These are phyloP conservation scores for Agrochola circellaris DNA, from an alignment of 2,888 invertebrate species.

Conservation along the genomic window DNA sequence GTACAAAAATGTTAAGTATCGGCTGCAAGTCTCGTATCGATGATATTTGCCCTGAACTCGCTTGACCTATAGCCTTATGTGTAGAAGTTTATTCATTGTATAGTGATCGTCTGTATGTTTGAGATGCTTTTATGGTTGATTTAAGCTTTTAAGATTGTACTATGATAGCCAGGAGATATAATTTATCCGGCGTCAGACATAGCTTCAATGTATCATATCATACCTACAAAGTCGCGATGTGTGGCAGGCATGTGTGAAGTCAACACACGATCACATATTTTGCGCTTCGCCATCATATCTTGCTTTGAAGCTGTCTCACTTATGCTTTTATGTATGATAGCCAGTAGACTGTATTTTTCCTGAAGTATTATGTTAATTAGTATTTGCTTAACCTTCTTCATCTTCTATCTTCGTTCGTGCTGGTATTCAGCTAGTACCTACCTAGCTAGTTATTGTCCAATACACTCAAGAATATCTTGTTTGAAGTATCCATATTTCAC, in stretches of 20 bases:
- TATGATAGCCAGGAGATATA: not conserved
- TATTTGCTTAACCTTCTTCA: not conserved
- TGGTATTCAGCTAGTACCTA: not conserved
- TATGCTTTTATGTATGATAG: not conserved
- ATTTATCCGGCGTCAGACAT: not conserved
- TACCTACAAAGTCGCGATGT: not conserved
- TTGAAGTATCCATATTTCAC: not conserved
- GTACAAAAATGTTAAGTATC: conserved; percentile 49
- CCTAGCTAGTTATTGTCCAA: not conserved
- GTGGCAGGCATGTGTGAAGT: not conserved
- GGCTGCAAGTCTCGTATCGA: conserved; percentile 21
- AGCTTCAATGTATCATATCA: not conserved
- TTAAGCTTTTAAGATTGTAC: conserved; percentile 5
- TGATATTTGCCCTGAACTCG: conserved; percentile 36
- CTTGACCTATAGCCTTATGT: not conserved
- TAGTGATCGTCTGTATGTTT: conserved; percentile 4
- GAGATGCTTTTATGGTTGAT: conserved; percentile 8
- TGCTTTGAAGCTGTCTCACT: not conserved
- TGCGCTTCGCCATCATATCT: not conserved
- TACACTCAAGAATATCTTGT: not conserved
- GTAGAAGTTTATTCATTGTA: conserved; percentile 9
- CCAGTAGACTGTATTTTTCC: not conserved
- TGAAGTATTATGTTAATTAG: too few species aligned
- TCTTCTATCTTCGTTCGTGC: not conserved
- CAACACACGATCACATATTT: not conserved